Evolutionary conservation across 2,113 vertebrate species (phyloP).

Genomic region (Petroica traversi): DNA sequence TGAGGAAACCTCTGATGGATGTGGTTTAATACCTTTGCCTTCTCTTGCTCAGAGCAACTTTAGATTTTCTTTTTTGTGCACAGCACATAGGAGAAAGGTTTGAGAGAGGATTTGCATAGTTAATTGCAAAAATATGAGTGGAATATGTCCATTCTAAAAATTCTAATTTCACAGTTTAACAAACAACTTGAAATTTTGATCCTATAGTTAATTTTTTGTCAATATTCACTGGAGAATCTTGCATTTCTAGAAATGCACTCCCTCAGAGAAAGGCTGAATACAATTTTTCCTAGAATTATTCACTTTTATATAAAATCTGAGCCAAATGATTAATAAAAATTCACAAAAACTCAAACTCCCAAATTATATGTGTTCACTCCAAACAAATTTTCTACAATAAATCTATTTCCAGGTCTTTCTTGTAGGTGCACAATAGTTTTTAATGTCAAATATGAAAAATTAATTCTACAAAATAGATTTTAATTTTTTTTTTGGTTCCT

Average conservation of each 20-base stretch:
- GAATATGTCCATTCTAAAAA: background rate
- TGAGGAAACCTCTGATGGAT: background rate
- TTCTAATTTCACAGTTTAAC: background rate
- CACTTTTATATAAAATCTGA: background rate
- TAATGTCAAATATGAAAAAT: background rate
- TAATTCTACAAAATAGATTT: background rate
- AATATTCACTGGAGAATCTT: background rate
- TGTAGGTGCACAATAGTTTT: background rate
- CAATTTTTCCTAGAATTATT: background rate
- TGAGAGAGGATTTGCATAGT: background rate
- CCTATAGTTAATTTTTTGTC: background rate
- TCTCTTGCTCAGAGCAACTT: background rate
- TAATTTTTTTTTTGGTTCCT: background rate
- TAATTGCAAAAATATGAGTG: background rate
- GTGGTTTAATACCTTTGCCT: background rate
- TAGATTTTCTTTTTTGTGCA: background rate
- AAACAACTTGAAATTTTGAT: background rate
- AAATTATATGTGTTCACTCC: background rate
- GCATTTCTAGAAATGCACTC: background rate
- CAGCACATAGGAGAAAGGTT: background rate
- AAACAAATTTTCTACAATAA: background rate
- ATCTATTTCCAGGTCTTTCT: background rate
- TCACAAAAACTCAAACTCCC: background rate
- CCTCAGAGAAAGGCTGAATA: background rate
- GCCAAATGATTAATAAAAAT: background rate